phyloP scores from a whole-genome alignment of 2,797 vertebrate species.

The Rhabdophis nuchalis region DNA sequence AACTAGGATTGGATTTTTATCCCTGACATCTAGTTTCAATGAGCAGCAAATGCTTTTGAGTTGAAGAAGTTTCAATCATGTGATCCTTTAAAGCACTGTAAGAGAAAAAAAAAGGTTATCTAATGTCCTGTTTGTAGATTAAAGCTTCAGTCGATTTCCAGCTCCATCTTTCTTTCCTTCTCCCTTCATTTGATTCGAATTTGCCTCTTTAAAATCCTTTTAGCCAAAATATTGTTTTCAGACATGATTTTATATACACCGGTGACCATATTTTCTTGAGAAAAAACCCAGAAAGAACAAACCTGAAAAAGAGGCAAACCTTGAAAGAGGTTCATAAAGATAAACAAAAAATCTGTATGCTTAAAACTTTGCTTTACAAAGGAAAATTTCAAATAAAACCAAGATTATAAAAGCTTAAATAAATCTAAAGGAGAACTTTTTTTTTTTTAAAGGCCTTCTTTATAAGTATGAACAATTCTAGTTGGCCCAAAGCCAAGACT shows the following conservation, averaged over 20 bases:
- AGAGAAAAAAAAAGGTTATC: background rate
- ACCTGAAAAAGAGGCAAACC: background rate
- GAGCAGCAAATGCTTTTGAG: background rate
- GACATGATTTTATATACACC: background rate
- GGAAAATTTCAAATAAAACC: background rate
- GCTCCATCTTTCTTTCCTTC: background rate
- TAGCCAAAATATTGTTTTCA: background rate
- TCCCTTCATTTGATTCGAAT: background rate
- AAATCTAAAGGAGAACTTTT: background rate
- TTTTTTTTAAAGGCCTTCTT: background rate
- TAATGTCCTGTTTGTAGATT: background rate
- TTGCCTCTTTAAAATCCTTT: background rate
- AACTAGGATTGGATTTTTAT: background rate
- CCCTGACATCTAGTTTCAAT: background rate
- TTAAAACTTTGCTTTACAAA: background rate
- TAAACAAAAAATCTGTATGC: background rate
- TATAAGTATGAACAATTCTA: background rate
- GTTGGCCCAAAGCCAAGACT: background rate
- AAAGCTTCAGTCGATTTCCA: background rate
- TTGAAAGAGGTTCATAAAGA: background rate
- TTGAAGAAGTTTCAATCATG: background rate
- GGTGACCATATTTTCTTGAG: background rate
- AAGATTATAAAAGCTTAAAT: background rate
- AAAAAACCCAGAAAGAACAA: background rate
- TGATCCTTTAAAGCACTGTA: background rate